Conservation (phyloP, 2,888 invertebrate species). For the Epirrhoe tristata region DNA sequence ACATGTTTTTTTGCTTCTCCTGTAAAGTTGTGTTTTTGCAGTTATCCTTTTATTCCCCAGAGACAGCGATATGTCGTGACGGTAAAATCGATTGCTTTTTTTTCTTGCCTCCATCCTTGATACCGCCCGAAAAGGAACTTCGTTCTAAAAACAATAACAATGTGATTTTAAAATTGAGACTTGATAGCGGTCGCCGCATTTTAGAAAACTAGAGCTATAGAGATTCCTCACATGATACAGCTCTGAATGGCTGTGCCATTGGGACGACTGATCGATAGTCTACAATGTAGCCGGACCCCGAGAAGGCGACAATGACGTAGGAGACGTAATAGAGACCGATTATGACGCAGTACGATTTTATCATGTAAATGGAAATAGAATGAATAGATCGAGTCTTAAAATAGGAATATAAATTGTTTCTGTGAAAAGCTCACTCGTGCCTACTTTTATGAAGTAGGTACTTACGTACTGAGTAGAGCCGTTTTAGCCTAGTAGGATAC, state of each 20-base stretch:
- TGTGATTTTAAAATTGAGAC: neutral
- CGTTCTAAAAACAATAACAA: neutral
- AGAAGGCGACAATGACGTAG: conserved; percentile 25
- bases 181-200: neutral
- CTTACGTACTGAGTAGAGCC: too few species aligned
- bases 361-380: neutral
- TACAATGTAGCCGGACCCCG: conserved; percentile 12
- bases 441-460: neutral
- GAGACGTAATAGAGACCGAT: conserved; percentile 14
- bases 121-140: too few species aligned
- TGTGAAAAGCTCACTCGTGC: neutral
- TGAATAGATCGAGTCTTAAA: neutral
- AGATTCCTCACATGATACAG: conserved; percentile 43
- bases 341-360: conserved; percentile 5
- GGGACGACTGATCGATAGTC: conserved; percentile 15
- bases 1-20: too few species aligned
- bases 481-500: too few species aligned
- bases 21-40: too few species aligned
- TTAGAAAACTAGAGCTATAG: conserved; percentile 27
- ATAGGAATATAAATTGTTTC: neutral
- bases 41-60: too few species aligned
- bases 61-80: too few species aligned
- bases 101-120: too few species aligned
- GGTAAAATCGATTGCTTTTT: too few species aligned
- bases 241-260: conserved; percentile 8